phyloP scores from a whole-genome alignment of 2,888 invertebrate species.

The Iphiclides podalirius region DNA sequence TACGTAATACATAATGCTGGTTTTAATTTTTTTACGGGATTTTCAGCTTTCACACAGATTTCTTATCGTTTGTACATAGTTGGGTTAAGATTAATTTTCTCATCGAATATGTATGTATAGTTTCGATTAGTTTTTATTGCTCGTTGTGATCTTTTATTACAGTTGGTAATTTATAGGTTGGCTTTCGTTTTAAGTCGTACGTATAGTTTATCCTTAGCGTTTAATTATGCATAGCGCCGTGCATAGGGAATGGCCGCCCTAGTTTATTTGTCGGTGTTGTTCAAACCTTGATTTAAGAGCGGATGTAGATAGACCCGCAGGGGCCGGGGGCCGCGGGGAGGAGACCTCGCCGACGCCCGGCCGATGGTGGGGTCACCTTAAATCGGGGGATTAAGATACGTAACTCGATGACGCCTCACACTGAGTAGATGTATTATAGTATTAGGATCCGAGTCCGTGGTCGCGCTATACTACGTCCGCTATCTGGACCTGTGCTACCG shows the following conservation, averaged over 20 bases:
- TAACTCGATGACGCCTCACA: slow-evolving; percentile 19
- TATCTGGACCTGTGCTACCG: neutral
- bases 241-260: neutral
- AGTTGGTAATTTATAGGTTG: too few species aligned
- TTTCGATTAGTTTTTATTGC: slow-evolving; percentile 4
- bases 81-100: slow-evolving; percentile 4
- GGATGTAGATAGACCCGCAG: slow-evolving; percentile 12
- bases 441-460: neutral
- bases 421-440: slow-evolving; percentile 18
- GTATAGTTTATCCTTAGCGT: neutral
- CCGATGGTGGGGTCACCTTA: slow-evolving; percentile 6
- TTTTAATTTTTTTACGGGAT: slow-evolving; percentile 1
- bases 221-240: neutral
- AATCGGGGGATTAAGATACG: slow-evolving; percentile 11
- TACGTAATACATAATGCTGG: slow-evolving; percentile 3
- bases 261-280: neutral
- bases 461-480: neutral
- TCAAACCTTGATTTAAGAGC: slow-evolving; percentile 14
- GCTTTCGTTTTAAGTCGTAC: neutral
- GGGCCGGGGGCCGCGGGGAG: neutral
- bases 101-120: slow-evolving; percentile 3
- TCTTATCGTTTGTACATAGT: slow-evolving; percentile 17
- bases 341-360: neutral
- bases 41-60: slow-evolving; percentile 18
- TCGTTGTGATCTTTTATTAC: neutral